Conservation (phyloP, 2,797 vertebrate species). For the Silurus aristotelis region DNA sequence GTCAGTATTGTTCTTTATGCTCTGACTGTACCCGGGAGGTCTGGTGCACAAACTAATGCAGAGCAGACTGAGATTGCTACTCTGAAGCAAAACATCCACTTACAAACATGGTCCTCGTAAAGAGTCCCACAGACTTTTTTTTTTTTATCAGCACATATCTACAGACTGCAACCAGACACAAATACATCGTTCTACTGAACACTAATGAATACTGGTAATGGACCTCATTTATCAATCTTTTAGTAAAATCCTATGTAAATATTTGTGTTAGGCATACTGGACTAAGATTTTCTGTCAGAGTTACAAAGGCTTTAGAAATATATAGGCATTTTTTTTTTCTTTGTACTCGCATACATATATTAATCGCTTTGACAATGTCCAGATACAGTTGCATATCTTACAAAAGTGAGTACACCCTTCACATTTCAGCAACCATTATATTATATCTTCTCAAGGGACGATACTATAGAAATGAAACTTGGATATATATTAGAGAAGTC, state of each 20-base stretch:
- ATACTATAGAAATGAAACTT: too few relatives aligned
- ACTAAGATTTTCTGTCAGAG: not conserved
- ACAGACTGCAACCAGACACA: constrained; percentile 22
- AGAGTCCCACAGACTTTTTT: constrained; percentile 44
- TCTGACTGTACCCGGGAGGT: not conserved
- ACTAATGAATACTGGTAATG: not conserved
- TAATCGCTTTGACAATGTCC: not conserved
- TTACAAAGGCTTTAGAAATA: not conserved
- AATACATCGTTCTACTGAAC: not conserved
- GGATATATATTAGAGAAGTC: too few relatives aligned
- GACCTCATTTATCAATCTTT: not conserved
- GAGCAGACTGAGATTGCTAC: not conserved
- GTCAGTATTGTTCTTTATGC: not conserved
- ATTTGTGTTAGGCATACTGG: not conserved
- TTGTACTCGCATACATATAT: not conserved
- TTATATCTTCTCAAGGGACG: too few relatives aligned
- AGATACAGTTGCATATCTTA: not conserved
- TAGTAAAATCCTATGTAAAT: not conserved
- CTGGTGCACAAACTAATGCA: not conserved
- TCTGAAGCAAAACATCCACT: not conserved
- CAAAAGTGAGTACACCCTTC: too few relatives aligned
- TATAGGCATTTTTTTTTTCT: not conserved
- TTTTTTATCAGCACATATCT: constrained; percentile 53
- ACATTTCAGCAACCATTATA: too few relatives aligned
- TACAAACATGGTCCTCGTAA: constrained; percentile 43